Conservation (phyloP, 2,888 invertebrate species). For the Prosapia bicincta region DNA sequence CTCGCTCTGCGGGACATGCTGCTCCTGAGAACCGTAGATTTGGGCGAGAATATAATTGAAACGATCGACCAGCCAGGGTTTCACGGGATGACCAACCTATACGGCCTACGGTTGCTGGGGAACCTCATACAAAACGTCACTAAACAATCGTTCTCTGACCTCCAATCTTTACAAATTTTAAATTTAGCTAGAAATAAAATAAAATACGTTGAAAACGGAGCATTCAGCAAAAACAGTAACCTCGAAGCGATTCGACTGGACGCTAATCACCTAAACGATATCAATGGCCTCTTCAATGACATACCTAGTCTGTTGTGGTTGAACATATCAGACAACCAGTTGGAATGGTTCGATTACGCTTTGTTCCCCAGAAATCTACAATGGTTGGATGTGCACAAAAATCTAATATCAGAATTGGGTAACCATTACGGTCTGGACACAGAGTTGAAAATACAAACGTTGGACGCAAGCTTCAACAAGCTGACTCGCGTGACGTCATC, state of each 20-base stretch:
- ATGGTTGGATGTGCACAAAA: slow-evolving; percentile 88
- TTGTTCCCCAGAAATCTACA: slow-evolving; percentile 77
- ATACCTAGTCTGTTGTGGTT: slow-evolving; percentile 82
- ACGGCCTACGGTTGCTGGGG: slow-evolving; percentile 83
- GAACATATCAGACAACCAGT: slow-evolving; percentile 86
- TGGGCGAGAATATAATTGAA: slow-evolving; percentile 87
- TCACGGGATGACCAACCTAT: slow-evolving; percentile 78
- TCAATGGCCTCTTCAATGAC: slow-evolving; percentile 79
- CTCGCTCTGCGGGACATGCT: slow-evolving; percentile 80
- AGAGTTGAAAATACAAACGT: slow-evolving; percentile 71
- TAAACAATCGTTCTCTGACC: slow-evolving; percentile 71
- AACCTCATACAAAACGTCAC: slow-evolving; percentile 82
- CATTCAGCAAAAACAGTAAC: slow-evolving; percentile 74
- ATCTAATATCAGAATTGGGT: slow-evolving; percentile 73
- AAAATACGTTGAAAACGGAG: slow-evolving; percentile 69
- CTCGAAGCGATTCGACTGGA: slow-evolving; percentile 85
- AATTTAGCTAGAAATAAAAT: slow-evolving; percentile 86
- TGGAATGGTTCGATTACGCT: slow-evolving; percentile 85
- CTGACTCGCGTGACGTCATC: slow-evolving; percentile 70
- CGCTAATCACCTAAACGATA: slow-evolving; percentile 76
- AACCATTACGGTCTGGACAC: slow-evolving; percentile 68
- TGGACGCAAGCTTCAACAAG: slow-evolving; percentile 90
- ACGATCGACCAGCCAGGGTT: slow-evolving; percentile 78
- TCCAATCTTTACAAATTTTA: slow-evolving; percentile 78
- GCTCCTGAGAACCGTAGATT: slow-evolving; percentile 79